Conservation (phyloP, 1,140 invertebrate species). For the Cardiocondyla obscurior region DNA sequence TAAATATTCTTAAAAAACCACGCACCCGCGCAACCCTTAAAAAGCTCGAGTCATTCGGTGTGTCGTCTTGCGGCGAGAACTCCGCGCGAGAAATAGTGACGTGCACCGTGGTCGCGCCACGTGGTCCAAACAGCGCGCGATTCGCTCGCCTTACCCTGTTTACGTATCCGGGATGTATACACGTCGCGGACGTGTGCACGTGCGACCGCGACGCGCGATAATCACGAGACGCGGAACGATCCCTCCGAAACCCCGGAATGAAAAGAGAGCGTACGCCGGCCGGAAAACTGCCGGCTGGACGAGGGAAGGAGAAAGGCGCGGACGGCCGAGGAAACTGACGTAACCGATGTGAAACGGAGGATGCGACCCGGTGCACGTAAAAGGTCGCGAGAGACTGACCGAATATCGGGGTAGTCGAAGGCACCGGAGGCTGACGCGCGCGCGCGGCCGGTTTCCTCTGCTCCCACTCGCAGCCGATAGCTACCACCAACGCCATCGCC, state of each 20-base stretch:
- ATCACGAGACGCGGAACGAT: neutral
- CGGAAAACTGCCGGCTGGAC: neutral
- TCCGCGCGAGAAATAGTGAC: neutral
- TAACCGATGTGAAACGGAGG: neutral
- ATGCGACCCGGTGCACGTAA: slow-evolving; percentile 62
- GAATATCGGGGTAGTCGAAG: slow-evolving; percentile 57
- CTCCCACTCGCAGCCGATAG: neutral
- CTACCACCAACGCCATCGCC: neutral
- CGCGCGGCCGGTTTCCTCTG: slow-evolving; percentile 31
- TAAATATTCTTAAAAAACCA: neutral
- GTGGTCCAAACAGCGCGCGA: slow-evolving; percentile 8
- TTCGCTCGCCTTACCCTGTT: neutral
- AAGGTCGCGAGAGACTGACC: slow-evolving; percentile 74
- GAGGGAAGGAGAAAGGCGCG: neutral
- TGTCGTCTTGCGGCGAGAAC: no score
- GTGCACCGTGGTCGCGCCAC: neutral
- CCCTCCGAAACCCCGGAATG: neutral
- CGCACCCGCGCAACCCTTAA: neutral
- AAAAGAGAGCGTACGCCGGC: neutral
- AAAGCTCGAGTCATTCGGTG: no score
- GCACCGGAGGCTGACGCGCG: slow-evolving; percentile 65
- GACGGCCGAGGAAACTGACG: neutral
- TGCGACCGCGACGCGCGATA: neutral
- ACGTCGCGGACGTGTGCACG: neutral
- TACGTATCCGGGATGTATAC: neutral